Evolutionary conservation across 2,888 invertebrate genomes (phyloP).

Genomic region (Diogma glabrata): DNA sequence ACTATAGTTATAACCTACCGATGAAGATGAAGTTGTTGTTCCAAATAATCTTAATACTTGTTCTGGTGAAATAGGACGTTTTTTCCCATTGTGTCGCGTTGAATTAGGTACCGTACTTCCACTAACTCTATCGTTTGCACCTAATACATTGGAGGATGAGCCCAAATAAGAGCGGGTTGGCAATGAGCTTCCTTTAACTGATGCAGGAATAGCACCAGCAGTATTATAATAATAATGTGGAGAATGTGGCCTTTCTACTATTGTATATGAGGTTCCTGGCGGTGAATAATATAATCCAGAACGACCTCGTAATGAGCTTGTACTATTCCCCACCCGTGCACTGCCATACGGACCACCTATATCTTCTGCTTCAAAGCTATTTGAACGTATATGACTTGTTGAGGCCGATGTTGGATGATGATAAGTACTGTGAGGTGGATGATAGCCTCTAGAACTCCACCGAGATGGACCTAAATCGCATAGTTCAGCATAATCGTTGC

Average conservation of each 20-base stretch:
- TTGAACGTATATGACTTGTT: conserved; percentile 26
- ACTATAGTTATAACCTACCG: conserved; percentile 39
- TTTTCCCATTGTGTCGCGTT: conserved; percentile 48
- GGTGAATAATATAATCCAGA: conserved; percentile 75
- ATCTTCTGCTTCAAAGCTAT: conserved; percentile 38
- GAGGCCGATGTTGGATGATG: conserved; percentile 26
- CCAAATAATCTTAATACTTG: conserved; percentile 60
- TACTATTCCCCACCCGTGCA: conserved; percentile 33
- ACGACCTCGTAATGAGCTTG: conserved; percentile 42
- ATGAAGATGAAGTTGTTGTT: conserved; percentile 40
- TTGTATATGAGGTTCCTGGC: conserved; percentile 80
- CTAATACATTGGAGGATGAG: conserved; percentile 40
- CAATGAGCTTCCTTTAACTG: conserved; percentile 34
- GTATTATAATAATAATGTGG: conserved; percentile 46
- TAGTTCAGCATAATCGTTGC: conserved; percentile 39
- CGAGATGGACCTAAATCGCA: conserved; percentile 38
- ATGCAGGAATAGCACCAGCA: conserved; percentile 27
- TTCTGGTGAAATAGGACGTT: conserved; percentile 74
- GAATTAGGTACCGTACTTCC: conserved; percentile 30
- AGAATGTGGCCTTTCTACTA: conserved; percentile 66
- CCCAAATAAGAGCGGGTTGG: conserved; percentile 52
- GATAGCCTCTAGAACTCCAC: conserved; percentile 37
- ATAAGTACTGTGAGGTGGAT: conserved; percentile 25
- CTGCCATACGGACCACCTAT: conserved; percentile 29
- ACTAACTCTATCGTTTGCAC: conserved; percentile 14